Percentiles rank a stretch among this genome's conserved stretches.
phyloP scores from a whole-genome alignment of 1,140 invertebrate species.

The Macrobrachium rosenbergii region DNA sequence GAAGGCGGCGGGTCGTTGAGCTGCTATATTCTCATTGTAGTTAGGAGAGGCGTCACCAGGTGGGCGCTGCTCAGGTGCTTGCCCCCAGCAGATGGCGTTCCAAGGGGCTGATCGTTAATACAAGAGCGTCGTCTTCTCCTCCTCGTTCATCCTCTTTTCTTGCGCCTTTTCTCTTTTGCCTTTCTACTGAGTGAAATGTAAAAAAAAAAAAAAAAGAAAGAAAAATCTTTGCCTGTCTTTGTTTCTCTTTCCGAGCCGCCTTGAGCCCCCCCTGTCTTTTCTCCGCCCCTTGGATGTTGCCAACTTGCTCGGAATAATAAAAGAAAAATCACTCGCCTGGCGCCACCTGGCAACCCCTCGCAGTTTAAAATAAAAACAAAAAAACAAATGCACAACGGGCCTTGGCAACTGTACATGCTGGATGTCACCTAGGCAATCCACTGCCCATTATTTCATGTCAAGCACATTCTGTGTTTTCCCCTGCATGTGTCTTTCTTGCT shows the following conservation, averaged over 20 bases:
- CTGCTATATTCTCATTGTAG: constrained; percentile 44
- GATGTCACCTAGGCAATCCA: constrained; percentile 42
- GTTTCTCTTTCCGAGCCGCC: too few species aligned
- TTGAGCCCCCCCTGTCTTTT: too few species aligned
- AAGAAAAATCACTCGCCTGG: too few species aligned
- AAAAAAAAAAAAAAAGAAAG: too few species aligned
- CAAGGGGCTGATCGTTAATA: constrained; percentile 12
- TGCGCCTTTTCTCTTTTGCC: too few species aligned
- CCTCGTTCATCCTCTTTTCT: too few species aligned
- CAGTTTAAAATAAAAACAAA: background rate
- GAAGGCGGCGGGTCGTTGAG: constrained; percentile 54
- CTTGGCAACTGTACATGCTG: constrained; percentile 43
- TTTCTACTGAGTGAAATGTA: too few species aligned
- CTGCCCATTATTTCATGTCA: constrained; percentile 63
- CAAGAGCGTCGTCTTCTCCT: too few species aligned
- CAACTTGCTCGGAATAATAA: too few species aligned
- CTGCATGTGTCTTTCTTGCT: constrained; percentile 62
- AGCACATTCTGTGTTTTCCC: constrained; percentile 61
- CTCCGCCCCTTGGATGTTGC: too few species aligned
- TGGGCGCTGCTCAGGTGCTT: constrained; percentile 5
- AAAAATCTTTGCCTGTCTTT: too few species aligned
- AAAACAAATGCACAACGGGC: constrained; percentile 43
- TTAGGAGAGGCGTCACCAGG: constrained; percentile 10
- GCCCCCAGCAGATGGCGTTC: background rate
- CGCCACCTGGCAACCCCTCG: constrained; percentile 26